Evolutionary conservation across 2,797 vertebrate species (phyloP).

Genomic region (Arnoldichthys spilopterus): DNA sequence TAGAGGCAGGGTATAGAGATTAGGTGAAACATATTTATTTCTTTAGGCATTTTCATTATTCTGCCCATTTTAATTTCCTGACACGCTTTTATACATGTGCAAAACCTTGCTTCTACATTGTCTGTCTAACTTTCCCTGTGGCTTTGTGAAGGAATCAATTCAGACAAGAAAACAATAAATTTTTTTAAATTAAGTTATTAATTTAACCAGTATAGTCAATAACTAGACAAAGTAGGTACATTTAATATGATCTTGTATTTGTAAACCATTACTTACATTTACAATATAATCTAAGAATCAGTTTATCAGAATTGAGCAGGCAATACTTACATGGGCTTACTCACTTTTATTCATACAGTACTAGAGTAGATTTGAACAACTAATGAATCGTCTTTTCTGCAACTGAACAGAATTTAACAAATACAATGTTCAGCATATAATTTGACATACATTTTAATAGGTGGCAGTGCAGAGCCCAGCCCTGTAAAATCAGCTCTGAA

Average conservation of each 20-base stretch:
- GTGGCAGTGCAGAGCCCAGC: conserved; percentile 78
- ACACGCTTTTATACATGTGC: neutral
- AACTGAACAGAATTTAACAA: neutral
- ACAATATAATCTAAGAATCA: neutral
- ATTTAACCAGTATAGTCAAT: neutral
- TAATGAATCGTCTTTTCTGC: neutral
- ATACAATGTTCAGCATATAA: neutral
- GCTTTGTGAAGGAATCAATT: neutral
- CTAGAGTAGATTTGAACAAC: neutral
- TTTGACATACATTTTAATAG: conserved; percentile 71
- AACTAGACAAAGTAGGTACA: neutral
- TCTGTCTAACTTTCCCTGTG: neutral
- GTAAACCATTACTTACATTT: neutral
- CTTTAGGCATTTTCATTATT: neutral
- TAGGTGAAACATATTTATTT: neutral
- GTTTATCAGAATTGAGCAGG: neutral
- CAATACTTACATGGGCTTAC: neutral
- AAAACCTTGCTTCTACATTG: conserved; percentile 18
- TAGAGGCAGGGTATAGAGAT: neutral
- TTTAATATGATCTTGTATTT: no score
- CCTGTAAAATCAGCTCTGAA: conserved; percentile 79
- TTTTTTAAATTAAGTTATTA: neutral
- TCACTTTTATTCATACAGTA: neutral
- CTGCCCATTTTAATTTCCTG: neutral
- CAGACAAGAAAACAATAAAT: neutral